Evolutionary conservation across 2,888 invertebrate species (phyloP), one percentile per base, ranked within the genome.

Genomic region (Agrotis exclamationis): DNA sequence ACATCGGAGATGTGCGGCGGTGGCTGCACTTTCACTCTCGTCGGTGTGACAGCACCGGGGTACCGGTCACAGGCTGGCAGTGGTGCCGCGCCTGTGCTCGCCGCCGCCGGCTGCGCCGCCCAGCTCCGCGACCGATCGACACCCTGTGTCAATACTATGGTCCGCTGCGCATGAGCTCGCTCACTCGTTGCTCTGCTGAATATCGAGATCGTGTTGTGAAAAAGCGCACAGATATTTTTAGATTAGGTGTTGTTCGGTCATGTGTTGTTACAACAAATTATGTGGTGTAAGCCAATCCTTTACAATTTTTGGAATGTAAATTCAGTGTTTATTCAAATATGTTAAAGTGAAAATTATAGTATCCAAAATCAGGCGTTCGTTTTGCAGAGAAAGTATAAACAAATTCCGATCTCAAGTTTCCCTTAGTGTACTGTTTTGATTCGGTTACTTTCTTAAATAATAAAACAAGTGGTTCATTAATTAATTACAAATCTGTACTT

Each of bases 11-110:
- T 93, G 91, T 87, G 88, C 88, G 87, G 87, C 87, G 90, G 89
- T 92, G 90, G 89, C 90, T 90, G 91, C 92, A 95, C 96, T 96
- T 96, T 96, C 96, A 96, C 96, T 96, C 90, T 95, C 94, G 90
- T 76, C 84, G 90, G 90, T 88, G 89, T 89, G 91, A 87, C 91
- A 87, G 87, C 86, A 84, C 57, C 70, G 81, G 81, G 68, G 79
- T 76, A 76, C 74, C 79, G 88, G 87, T 87, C 82, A 86, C 82
- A 85, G 89, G 82, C 87, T 86, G 89, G 90, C 90, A 93, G 95
- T 94, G 94, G 92, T 91, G 93, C 91, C 92, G 93, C 93, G 94
- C 89, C 92, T 91, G 90, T 89, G 92, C 90, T 89, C 88, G 89
- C 87, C 91, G 91, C 91, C 90, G 94, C 95, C 93, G 93, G 91